Base-by-base conservation (phyloP, 2,113 vertebrate species). In the Potamarius usumacintae region DNA sequence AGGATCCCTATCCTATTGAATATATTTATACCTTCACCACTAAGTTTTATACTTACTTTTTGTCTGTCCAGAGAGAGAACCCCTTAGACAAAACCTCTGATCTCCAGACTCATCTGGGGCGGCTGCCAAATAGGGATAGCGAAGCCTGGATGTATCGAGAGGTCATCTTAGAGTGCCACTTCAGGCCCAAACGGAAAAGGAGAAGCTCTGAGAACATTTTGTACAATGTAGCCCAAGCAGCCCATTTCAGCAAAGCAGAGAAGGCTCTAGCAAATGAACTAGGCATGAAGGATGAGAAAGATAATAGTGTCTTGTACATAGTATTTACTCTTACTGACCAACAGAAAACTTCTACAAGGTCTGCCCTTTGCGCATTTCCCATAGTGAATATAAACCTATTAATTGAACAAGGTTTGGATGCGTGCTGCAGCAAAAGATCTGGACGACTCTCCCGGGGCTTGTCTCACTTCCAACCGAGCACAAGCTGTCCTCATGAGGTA, bases 401-500 rank as follows among this genome's bases (percentile, higher is more conserved):
- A 58, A 98, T 99, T 2, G 93, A 94, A 4, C 85, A 94, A 0
- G 97, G 98, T 2, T 96, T 97, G 92, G 93, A 96, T 0, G 93
- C 90, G 57, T 99, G 98, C 91, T 99, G 98, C 0, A 89, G 92
- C 55, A 84, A 92, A 0, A 88, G 93, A 0, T 90, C 91, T 0
- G 95, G 94, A 65, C 90, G 94, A 5, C 92, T 97, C 77, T 93
- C 90, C 42, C 91, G 97, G 67, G 97, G 96, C 0, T 96, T 99
- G 22, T 94, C 94, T 84, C 97, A 97, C 91, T 99, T 97, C 93
- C 97, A 98, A 93, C 84, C 92, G 0, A 92, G 92, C 83, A 94
- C 96, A 86, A 97, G 96, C 90, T 99, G 98, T 87, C 97, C 97
- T 0, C 94, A 97, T 53, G 96, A 96, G 85, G 98, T 99, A 93